These are phyloP conservation scores for Drosophila basisetae DNA, from an alignment of 2,888 invertebrate species.

Conservation along the genomic window DNA sequence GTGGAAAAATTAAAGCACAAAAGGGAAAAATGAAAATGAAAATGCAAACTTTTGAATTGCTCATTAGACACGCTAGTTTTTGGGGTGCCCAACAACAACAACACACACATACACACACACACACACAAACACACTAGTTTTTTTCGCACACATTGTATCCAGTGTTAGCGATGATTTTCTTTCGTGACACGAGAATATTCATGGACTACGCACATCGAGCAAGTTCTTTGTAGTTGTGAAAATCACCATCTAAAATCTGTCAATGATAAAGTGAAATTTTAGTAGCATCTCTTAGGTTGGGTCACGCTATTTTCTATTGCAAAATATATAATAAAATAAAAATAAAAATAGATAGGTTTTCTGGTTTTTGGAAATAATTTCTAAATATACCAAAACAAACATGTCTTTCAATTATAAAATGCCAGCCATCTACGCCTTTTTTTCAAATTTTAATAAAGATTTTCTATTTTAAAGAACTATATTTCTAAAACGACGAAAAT, in stretches of 20 bases:
- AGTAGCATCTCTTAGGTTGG: fast-evolving
- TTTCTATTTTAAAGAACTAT: not conserved
- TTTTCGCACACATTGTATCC: not conserved
- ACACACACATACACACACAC: constrained; percentile 4
- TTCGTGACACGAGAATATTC: constrained; percentile 8
- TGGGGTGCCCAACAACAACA: constrained; percentile 4
- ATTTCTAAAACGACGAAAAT: not conserved
- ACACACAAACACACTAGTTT: not conserved
- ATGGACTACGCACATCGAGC: not conserved
- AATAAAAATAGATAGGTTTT: not conserved
- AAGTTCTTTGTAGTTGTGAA: not conserved
- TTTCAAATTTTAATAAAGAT: not conserved
- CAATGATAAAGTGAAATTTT: not conserved
- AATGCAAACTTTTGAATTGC: constrained; percentile 76
- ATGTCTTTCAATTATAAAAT: not conserved
- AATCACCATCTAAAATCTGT: not conserved
- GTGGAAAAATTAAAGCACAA: constrained; percentile 42
- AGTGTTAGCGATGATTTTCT: not conserved
- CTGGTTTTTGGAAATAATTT: not conserved
- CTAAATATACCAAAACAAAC: not conserved
- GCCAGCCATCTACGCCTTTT: not conserved
- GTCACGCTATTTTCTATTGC: fast-evolving
- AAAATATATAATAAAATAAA: not conserved
- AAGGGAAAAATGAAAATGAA: constrained; percentile 58
- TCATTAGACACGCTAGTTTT: constrained; percentile 73